Evolutionary conservation across 2,888 invertebrate genomes (phyloP).

Genomic region (Nyleta sp.): DNA sequence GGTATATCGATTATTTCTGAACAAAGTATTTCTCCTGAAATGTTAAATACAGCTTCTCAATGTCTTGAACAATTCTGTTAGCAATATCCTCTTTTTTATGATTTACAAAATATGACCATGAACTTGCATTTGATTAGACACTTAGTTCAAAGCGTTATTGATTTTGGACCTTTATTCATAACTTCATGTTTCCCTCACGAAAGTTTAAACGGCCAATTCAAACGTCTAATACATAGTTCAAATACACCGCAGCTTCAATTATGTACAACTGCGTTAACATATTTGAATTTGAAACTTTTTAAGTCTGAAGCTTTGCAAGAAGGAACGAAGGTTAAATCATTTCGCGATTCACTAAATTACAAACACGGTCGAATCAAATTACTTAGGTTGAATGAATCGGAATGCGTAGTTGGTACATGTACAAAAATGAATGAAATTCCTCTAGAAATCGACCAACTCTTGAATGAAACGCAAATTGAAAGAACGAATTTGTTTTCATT

Average conservation of each 20-base stretch:
- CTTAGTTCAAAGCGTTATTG: not conserved
- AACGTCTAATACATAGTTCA: not conserved
- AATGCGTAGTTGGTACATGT: too few species aligned
- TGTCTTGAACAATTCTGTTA: conserved; percentile 6
- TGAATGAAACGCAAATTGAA: too few species aligned
- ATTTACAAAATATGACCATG: not conserved
- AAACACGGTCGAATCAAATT: too few species aligned
- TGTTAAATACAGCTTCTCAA: conserved; percentile 5
- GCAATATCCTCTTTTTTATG: conserved; percentile 1
- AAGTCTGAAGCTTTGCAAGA: too few species aligned
- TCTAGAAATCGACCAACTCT: too few species aligned
- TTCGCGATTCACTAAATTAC: not conserved
- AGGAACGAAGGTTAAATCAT: too few species aligned
- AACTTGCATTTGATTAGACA: not conserved
- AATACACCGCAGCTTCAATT: not conserved
- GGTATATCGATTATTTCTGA: conserved; percentile 15
- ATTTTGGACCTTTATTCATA: not conserved
- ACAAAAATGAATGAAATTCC: too few species aligned
- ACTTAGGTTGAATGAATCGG: too few species aligned
- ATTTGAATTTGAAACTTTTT: not conserved
- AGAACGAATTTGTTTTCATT: too few species aligned
- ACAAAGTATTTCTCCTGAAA: conserved; percentile 18
- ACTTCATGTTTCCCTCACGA: not conserved
- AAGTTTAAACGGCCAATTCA: not conserved
- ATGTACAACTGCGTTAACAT: not conserved